These are phyloP conservation scores for Apodemus agrarius DNA, from an alignment of 2,797 vertebrate species.

Conservation along the genomic window DNA sequence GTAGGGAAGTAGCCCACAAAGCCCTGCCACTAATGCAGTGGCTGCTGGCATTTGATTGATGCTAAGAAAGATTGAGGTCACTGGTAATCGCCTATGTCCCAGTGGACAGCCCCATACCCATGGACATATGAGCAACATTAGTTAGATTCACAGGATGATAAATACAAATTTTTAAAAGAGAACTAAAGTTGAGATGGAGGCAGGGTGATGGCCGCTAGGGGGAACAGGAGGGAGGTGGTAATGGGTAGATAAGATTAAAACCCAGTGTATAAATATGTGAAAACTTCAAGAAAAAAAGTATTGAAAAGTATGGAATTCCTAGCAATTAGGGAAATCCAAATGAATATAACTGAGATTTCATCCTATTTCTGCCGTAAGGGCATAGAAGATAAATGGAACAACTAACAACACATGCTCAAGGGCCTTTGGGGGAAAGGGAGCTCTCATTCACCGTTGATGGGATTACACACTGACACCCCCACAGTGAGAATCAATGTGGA, in stretches of 20 bases:
- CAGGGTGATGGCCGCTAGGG: neutral
- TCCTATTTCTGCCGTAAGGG: neutral
- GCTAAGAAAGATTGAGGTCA: neutral
- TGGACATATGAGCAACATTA: neutral
- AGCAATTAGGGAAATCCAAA: neutral
- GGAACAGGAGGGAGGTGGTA: neutral
- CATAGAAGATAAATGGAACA: neutral
- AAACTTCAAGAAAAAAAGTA: neutral
- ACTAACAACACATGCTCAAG: neutral
- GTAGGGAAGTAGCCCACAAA: neutral
- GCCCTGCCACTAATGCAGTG: neutral
- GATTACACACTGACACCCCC: neutral
- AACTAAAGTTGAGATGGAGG: neutral
- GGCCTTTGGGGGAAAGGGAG: neutral
- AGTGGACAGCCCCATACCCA: neutral
- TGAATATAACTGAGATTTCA: neutral
- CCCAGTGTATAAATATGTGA: neutral
- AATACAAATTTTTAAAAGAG: neutral
- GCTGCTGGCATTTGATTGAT: neutral
- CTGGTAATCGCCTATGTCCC: neutral
- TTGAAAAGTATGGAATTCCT: neutral
- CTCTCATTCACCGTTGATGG: neutral
- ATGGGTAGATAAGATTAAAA: neutral
- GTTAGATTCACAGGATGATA: neutral
- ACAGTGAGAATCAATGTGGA: neutral